Base-by-base conservation (phyloP, 2,888 invertebrate species). In the Mongoloraphidia duomilia region DNA sequence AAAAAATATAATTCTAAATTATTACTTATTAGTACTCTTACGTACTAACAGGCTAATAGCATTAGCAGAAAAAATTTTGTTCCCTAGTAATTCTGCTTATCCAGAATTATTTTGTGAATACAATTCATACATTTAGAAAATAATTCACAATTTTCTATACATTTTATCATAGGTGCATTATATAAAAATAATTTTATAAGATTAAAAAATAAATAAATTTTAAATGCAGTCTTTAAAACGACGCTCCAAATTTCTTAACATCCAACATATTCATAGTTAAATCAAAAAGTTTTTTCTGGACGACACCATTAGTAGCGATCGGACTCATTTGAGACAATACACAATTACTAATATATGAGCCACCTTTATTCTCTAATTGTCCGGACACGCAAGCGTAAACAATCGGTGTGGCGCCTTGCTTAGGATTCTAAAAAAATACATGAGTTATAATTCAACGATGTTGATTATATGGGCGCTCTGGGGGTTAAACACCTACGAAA, bases 301-400 rank as follows among this genome's bases (percentile, higher is more conserved):
- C 61, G 3, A 72, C 67, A 36, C 65, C 58, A 59, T 79, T 71
- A 52, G 76, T 73, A 3, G 81, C 82, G 55, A 72, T 70, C 1
- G 67, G 59, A 56, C 72, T 73, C 50, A 77, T 70, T 3, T 74
- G 67, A 1, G 74, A 73, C 57, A 77, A 75, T 52, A 72, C 68
- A 59, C 89, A 85, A 62, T 91, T 89, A 60, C 80, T 81, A 35
- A 90, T 77, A 61, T 92, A 93, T 5, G 77, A 69, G n/a, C 92
- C 92, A 2, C 89, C 85, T 59, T 75, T 72, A 4, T 78, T 77
- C 63, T 88, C 84, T 14, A 91, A 66, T 35, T 77, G 71, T 41
- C 80, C 76, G 41, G 84, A 80, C 11, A 92, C 75, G 58, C 87
- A 84, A 9, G 88, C 77, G 67, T 79, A 82, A 8, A 87, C 74